A percentile compares a stretch with the other conserved stretches of the same genome.
Conservation (phyloP, 2,888 invertebrate genomes). For the Maniola hyperantus region DNA sequence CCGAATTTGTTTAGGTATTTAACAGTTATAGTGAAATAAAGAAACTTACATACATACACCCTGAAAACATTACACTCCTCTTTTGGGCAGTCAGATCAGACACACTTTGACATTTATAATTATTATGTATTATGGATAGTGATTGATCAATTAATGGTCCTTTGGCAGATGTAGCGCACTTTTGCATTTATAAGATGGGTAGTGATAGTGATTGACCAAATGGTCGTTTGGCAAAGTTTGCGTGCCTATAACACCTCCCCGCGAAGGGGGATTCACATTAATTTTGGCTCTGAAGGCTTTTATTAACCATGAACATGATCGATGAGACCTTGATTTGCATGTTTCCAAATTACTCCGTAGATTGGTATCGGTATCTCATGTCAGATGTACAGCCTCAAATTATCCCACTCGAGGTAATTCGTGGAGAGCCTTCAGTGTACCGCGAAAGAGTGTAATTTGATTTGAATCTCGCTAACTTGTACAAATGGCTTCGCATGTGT, state of each 20-base stretch:
- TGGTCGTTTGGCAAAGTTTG: background rate
- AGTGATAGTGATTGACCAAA: background rate
- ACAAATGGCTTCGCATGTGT: background rate
- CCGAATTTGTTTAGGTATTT: too few species aligned
- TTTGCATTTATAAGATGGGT: too few species aligned
- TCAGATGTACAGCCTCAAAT: slow-evolving; percentile 19
- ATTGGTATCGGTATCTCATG: slow-evolving; percentile 29
- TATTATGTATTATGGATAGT: too few species aligned
- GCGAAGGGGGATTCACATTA: background rate
- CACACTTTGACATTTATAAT: too few species aligned
- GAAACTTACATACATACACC: too few species aligned
- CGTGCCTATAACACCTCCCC: background rate
- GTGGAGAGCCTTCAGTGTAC: background rate
- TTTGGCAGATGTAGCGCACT: too few species aligned
- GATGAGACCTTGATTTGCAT: slow-evolving; percentile 43
- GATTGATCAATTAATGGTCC: too few species aligned
- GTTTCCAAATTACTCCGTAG: slow-evolving; percentile 37
- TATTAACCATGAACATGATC: slow-evolving; percentile 41
- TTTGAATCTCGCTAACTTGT: background rate
- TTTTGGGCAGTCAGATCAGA: too few species aligned
- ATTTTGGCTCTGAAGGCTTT: slow-evolving; percentile 30
- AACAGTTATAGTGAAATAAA: too few species aligned
- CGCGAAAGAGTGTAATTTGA: slow-evolving; percentile 4
- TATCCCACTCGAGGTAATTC: slow-evolving; percentile 17
- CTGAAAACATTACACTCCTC: too few species aligned